Conservation (phyloP, 2,113 vertebrate genomes). For the Pongo pygmaeus region DNA sequence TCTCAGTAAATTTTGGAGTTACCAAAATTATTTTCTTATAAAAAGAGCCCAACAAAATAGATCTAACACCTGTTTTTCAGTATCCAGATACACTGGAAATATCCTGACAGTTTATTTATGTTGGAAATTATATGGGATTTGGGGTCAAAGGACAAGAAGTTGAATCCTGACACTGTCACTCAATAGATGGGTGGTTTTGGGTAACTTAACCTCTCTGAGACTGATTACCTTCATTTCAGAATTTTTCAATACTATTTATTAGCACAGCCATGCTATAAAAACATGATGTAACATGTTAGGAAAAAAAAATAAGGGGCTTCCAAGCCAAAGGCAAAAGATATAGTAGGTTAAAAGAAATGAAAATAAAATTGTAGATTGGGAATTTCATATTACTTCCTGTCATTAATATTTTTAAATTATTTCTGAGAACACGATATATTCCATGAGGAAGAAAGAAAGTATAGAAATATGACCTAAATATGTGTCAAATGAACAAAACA, state of each 20-base stretch:
- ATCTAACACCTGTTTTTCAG: background rate
- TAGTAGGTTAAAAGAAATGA: background rate
- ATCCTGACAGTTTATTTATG: background rate
- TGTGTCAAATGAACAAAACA: background rate
- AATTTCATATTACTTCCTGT: background rate
- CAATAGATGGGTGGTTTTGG: background rate
- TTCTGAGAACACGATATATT: background rate
- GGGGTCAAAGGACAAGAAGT: background rate
- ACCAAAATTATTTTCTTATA: background rate
- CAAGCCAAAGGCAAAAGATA: background rate
- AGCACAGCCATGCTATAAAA: background rate
- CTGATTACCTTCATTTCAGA: background rate
- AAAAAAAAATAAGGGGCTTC: background rate
- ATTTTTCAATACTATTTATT: background rate
- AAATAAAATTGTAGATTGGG: background rate
- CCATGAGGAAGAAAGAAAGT: background rate
- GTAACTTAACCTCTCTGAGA: background rate
- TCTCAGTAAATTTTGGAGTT: background rate
- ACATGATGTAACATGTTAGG: background rate
- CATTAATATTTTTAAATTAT: background rate
- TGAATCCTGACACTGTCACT: background rate
- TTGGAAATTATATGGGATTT: background rate
- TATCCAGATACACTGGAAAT: background rate
- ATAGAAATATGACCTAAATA: background rate
- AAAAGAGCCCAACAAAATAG: background rate